Conservation (phyloP, 2,888 invertebrate species). For the Drosophila nr. medialis region DNA sequence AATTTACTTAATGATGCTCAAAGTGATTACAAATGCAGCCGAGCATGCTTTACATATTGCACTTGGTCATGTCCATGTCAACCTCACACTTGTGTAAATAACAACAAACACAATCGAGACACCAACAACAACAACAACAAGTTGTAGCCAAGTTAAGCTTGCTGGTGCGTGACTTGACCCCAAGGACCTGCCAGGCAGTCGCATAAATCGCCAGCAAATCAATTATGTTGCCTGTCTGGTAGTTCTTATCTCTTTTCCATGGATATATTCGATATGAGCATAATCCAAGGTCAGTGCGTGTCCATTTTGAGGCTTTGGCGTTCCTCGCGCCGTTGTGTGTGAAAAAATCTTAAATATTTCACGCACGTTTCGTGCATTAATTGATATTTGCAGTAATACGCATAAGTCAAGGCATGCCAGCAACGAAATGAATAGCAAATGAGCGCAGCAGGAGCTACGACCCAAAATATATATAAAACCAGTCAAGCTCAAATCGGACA, state of each 20-base stretch:
- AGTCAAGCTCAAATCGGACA: constrained; percentile 20
- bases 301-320: constrained; percentile 5
- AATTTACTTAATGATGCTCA: constrained; percentile 64
- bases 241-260: constrained; percentile 53
- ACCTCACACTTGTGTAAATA: constrained; percentile 38
- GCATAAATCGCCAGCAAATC: constrained; percentile 75
- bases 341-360: constrained; percentile 66
- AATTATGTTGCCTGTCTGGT: constrained; percentile 67
- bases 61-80: constrained; percentile 58
- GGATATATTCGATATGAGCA: constrained; percentile 29
- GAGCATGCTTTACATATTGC: constrained; percentile 64
- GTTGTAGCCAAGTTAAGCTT: constrained; percentile 24
- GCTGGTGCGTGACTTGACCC: constrained; percentile 53
- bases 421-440: constrained; percentile 62
- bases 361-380: constrained; percentile 77
- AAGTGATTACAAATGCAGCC: constrained; percentile 69
- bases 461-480: constrained; percentile 21
- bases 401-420: constrained; percentile 72
- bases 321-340: constrained; percentile 5
- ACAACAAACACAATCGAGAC: constrained; percentile 7
- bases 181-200: constrained; percentile 43
- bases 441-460: constrained; percentile 48
- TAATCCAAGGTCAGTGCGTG: constrained; percentile 64
- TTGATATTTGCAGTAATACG: constrained; percentile 81
- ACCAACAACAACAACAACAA: constrained; percentile 3